phyloP scores from a whole-genome alignment of 1,140 invertebrate genomes.

The Popillia japonica region DNA sequence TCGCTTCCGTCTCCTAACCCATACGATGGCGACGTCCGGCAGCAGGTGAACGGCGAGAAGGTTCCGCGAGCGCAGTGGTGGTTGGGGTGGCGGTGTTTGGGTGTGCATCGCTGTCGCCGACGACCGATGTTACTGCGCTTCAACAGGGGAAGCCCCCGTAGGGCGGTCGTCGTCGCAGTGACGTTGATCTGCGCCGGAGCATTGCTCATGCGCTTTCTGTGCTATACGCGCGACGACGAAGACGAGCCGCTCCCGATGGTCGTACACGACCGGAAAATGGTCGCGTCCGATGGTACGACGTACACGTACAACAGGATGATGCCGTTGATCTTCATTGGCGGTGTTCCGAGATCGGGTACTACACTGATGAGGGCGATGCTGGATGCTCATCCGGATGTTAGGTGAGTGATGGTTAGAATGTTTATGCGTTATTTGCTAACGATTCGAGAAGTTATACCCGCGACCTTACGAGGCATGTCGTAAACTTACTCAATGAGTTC shows the following conservation, averaged over 20 bases:
- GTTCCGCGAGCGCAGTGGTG: not conserved
- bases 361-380: slow-evolving; percentile 98
- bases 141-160: slow-evolving; percentile 46
- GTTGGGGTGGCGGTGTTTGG: not conserved
- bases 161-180: slow-evolving; percentile 45
- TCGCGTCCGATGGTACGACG: slow-evolving; percentile 69
- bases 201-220: slow-evolving; percentile 47
- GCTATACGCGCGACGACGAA: slow-evolving; percentile 42
- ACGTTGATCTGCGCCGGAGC: slow-evolving; percentile 46
- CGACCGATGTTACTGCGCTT: slow-evolving; percentile 46
- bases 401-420: slow-evolving; percentile 67
- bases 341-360: slow-evolving; percentile 95
- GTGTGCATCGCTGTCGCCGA: not conserved
- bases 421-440: too few species aligned
- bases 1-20: not conserved
- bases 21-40: not conserved
- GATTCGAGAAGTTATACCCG: too few species aligned
- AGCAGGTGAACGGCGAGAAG: not conserved
- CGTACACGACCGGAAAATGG: slow-evolving; percentile 66
- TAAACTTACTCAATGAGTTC: too few species aligned
- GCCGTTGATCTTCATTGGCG: slow-evolving; percentile 97
- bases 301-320: slow-evolving; percentile 84
- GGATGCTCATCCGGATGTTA: slow-evolving; percentile 97
- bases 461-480: too few species aligned
- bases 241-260: slow-evolving; percentile 46